A percentile compares a stretch with the other conserved stretches of the same genome.
These are phyloP conservation scores for Jordanella pulchra DNA, from an alignment of 2,797 vertebrate genomes.

Conservation along the genomic window DNA sequence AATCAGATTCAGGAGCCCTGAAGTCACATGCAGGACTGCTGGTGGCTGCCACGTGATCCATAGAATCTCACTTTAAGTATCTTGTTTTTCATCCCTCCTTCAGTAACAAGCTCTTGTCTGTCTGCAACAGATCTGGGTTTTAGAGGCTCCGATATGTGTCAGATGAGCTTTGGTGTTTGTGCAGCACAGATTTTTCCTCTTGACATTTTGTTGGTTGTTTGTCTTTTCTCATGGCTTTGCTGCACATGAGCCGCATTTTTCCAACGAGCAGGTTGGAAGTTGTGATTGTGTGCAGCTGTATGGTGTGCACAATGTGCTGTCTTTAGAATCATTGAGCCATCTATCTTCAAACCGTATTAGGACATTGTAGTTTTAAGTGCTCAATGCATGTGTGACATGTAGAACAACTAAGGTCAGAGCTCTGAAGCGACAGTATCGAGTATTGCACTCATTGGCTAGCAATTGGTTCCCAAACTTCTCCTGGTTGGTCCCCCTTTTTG, in stretches of 20 bases:
- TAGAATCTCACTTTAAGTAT: constrained; percentile 56
- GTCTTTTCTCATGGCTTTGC: constrained; percentile 40
- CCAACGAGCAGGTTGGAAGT: constrained; percentile 37
- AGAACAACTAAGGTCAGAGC: background rate
- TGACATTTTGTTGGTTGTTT: constrained; percentile 54
- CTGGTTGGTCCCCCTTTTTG: too few relatives aligned
- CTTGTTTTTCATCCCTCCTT: constrained; percentile 52
- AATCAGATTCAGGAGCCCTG: constrained; percentile 78
- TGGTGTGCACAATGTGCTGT: constrained; percentile 28
- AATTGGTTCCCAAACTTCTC: too few relatives aligned
- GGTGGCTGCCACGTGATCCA: constrained; percentile 65
- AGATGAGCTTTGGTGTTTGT: constrained; percentile 58
- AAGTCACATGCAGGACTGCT: constrained; percentile 68
- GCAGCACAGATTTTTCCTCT: constrained; percentile 42
- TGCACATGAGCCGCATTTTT: constrained; percentile 65
- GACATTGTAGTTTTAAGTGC: constrained; percentile 2
- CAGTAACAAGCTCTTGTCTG: constrained; percentile 47
- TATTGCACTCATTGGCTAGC: background rate
- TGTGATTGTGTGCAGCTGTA: constrained; percentile 22
- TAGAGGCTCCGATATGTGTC: constrained; percentile 54
- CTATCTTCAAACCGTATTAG: background rate
- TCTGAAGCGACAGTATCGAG: background rate
- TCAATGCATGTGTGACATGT: background rate
- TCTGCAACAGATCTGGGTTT: constrained; percentile 62
- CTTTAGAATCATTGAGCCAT: constrained; percentile 20